These are phyloP conservation scores for Rallus limicola DNA, from an alignment of 2,113 vertebrate genomes.

Conservation along the genomic window DNA sequence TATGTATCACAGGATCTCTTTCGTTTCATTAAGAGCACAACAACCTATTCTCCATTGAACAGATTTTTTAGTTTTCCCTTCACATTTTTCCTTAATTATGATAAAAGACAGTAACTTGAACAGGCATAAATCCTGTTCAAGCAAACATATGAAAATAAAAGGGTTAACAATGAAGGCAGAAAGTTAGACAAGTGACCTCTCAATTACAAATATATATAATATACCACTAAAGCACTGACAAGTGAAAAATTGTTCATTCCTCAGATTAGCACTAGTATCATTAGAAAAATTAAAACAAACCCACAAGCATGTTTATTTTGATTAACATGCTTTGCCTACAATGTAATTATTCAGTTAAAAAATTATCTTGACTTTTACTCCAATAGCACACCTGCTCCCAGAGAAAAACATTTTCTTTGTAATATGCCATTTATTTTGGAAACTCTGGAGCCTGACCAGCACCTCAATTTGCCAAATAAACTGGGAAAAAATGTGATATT, in stretches of 20 bases:
- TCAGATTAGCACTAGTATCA: neutral
- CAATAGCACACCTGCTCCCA: neutral
- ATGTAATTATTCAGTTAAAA: neutral
- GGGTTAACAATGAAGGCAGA: constrained; percentile 41
- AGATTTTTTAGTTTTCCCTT: constrained; percentile 53
- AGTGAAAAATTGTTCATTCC: neutral
- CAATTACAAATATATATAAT: neutral
- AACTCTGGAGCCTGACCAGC: neutral
- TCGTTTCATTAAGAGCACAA: constrained; percentile 57
- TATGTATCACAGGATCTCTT: constrained; percentile 53
- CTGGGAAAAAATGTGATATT: neutral
- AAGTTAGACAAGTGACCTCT: constrained; percentile 8
- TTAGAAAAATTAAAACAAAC: neutral
- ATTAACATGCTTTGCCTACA: neutral
- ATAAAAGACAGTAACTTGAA: constrained; percentile 85
- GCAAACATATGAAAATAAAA: constrained; percentile 70
- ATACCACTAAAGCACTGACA: neutral
- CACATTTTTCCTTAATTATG: constrained; percentile 82
- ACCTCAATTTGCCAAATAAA: neutral
- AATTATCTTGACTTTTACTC: neutral
- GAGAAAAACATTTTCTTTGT: neutral
- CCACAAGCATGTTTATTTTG: neutral
- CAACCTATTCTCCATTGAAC: constrained; percentile 79
- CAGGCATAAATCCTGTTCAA: constrained; percentile 78
- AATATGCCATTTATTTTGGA: neutral